Evolutionary conservation across 92 coral and sea anemone genomes (phyloP).

Genomic region (Meandrina meandrites): DNA sequence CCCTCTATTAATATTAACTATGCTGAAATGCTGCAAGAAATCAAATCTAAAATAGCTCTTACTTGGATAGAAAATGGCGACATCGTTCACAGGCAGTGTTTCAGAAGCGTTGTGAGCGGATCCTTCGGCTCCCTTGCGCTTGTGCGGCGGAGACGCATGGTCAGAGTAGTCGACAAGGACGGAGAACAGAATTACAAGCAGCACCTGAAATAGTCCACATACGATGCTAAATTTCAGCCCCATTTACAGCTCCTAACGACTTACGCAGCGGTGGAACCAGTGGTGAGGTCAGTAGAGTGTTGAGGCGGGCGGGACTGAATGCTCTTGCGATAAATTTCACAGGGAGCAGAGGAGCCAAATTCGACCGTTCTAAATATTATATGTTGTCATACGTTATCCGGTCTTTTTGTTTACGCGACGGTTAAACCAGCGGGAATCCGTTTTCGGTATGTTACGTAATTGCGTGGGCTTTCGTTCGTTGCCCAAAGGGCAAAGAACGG

Average conservation of each 20-base stretch:
- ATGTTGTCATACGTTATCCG: no score
- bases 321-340: background rate
- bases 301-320: background rate
- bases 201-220: constrained; percentile 65
- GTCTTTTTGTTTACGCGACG: no score
- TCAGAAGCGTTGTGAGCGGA: constrained; percentile 25
- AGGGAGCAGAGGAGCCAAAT: no score
- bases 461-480: no score
- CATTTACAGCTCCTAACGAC: background rate
- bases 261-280: background rate
- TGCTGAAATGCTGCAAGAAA: background rate
- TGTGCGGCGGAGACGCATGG: constrained; percentile 72
- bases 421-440: no score
- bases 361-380: no score
- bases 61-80: constrained; percentile 74
- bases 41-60: background rate
- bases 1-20: no score
- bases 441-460: no score
- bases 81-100: constrained; percentile 52
- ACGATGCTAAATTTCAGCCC: constrained; percentile 69
- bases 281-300: background rate
- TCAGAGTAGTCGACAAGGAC: constrained; percentile 78
- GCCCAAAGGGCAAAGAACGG: no score
- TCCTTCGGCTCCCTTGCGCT: constrained; percentile 29
- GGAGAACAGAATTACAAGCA: constrained; percentile 69